Evolutionary conservation across 1,140 invertebrate species (phyloP), one percentile per base, ranked within the genome.

Genomic region (Ceratosolen solmsi): DNA sequence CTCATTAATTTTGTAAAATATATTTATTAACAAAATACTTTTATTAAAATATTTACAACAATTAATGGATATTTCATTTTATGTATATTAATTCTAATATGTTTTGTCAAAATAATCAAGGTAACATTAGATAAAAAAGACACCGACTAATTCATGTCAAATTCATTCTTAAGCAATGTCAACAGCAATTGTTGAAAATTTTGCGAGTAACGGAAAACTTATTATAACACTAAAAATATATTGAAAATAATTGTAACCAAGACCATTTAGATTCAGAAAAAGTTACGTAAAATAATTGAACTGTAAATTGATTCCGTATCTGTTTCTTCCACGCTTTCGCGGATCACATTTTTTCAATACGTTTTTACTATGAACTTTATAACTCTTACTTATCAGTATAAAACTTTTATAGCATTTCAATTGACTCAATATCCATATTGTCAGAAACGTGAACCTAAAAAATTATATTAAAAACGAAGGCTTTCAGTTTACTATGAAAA

Each of bases 361-460:
- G 11, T 22, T 38, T 68, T 68, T 36, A 33, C 60, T 68, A 33
- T 68, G 63, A 68, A 38, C 33, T 68, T 36, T 33, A 38, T 68
- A 68, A 68, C 63, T 63, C 63, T 38, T 36, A 38, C 63, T 68
- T 68, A 68, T 68, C 63, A 38, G 36, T 68, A 68, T 68, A 68
- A 68, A 68, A 68, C 33, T 38, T 68, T 68, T 38, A 68, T 68
- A 33, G 33, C n/a, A 68, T 68, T 68, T 68, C 63, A 68, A 68
- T 68, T 68, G 20, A 68, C 60, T 65, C 60, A 36, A 65, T 68
- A 68, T 68, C 33, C 63, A 68, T 68, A 68, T 68, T 68, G 63
- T 68, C 63, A 68, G 33, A 38, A 68, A 5, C 63, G 38, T 7
- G 36, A 68, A 38, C 22, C 63, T 68, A 68, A 68, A 38, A 36